These are phyloP conservation scores for Cylindroiulus punctatus DNA, from an alignment of 2,888 invertebrate genomes.

Conservation along the genomic window DNA sequence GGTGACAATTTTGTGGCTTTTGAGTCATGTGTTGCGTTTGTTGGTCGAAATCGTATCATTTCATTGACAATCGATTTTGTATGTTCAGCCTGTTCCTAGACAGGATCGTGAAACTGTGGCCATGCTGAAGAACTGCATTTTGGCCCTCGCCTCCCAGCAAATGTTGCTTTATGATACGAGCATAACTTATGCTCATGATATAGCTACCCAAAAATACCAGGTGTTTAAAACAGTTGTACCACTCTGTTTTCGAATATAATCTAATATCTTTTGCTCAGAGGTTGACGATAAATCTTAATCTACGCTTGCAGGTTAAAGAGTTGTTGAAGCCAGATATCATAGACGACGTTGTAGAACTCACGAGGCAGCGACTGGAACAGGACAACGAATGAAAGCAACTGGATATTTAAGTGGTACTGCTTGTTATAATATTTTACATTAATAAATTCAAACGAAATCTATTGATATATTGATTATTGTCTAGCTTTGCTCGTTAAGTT, in stretches of 20 bases:
- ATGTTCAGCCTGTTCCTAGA: conserved; percentile 73
- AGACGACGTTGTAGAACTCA: conserved; percentile 82
- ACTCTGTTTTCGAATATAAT: neutral
- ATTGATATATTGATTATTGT: no score
- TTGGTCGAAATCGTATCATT: neutral
- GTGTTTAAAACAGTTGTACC: conserved; percentile 66
- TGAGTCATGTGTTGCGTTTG: neutral
- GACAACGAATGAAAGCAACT: conserved; percentile 31
- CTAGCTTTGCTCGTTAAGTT: no score
- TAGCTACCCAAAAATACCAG: conserved; percentile 79
- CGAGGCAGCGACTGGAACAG: conserved; percentile 72
- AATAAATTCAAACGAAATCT: no score
- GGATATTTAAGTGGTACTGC: neutral
- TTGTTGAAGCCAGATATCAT: conserved; percentile 85
- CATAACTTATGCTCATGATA: conserved; percentile 82
- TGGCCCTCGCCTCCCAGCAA: conserved; percentile 84
- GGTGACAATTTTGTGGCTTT: conserved; percentile 62
- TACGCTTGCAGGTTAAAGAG: conserved; percentile 70
- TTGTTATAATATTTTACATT: neutral
- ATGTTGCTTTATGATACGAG: conserved; percentile 93
- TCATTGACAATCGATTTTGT: conserved; percentile 48
- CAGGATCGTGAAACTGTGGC: conserved; percentile 86
- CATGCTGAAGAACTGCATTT: conserved; percentile 87
- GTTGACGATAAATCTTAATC: neutral
- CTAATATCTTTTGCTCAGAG: neutral